phyloP scores from a whole-genome alignment of 92 coral and sea anemone genomes.

The Blastomussa wellsi region DNA sequence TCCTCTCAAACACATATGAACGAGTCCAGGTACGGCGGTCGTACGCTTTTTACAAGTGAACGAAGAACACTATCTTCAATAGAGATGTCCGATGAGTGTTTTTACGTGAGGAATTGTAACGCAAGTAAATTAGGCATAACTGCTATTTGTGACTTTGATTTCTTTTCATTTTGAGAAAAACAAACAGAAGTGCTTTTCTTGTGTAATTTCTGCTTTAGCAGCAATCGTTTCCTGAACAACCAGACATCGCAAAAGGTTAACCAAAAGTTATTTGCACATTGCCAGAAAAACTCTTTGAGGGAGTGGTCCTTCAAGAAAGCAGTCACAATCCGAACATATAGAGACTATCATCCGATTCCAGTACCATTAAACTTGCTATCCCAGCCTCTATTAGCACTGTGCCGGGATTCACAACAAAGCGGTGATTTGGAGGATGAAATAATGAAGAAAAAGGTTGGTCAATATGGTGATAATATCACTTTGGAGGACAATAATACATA shows the following conservation, averaged over 20 bases:
- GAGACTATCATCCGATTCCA: slow-evolving; percentile 37
- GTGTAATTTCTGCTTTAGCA: background rate
- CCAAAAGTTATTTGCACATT: background rate
- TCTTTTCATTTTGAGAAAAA: too few species aligned
- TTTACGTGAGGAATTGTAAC: background rate
- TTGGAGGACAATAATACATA: background rate
- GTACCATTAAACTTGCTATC: slow-evolving; percentile 37
- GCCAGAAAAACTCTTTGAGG: slow-evolving; percentile 30
- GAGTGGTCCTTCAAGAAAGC: slow-evolving; percentile 47
- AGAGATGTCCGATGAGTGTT: background rate
- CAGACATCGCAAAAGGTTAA: background rate
- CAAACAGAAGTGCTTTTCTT: too few species aligned
- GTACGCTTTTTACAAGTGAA: too few species aligned
- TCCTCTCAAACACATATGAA: slow-evolving; percentile 39
- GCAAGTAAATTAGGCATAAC: too few species aligned
- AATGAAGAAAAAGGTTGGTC: slow-evolving; percentile 19
- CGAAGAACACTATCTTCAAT: too few species aligned
- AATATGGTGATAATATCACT: background rate
- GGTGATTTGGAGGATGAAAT: background rate
- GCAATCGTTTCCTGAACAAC: background rate
- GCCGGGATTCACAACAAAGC: background rate
- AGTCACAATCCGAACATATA: slow-evolving; percentile 37
- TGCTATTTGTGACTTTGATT: too few species aligned
- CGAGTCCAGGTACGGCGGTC: slow-evolving; percentile 38
- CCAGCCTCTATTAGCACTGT: slow-evolving; percentile 17